Base-by-base conservation (phyloP, 2,888 invertebrate genomes). In the Notodonta dromedarius region DNA sequence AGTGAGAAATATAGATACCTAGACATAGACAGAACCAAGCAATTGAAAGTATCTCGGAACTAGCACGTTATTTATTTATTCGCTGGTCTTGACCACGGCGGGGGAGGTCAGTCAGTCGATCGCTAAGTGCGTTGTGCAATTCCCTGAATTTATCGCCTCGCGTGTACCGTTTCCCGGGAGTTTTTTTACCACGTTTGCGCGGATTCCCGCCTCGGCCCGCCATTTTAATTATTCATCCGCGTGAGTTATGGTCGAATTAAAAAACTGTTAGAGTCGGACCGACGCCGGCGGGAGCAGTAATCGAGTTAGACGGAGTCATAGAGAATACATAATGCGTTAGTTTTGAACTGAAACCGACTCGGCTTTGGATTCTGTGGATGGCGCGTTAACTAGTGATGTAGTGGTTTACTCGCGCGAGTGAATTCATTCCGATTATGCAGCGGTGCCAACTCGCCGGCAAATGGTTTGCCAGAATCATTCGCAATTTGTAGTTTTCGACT, bases 241-340 rank as follows among this genome's bases (percentile, higher is more conserved):
- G 86, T 94, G 93, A 94, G 94, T 94, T 94, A 94, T 94, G 93
- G 93, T 89, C 91, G 92, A 94, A 94, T 94, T 94, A 94, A 94
- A 94, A 94, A 94, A 94, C 93, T 94, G 94, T 94, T 93, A 93
- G 91, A 92, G 90, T 89, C 88, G 88, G 88, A 87, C 88, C 87
- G 89, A 35, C 56, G 88, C 90, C 89, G 88, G 82, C 87, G 88
- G 88, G 89, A 82, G 77, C 79, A 70, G 88, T 93, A 93, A 93
- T 93, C 89, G 85, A 90, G 89, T 93, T 93, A 93, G 86, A 85
- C 83, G 84, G 83, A 89, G 82, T 86, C 89, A 88, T 91, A 88
- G 87, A 89, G 91, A 91, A 92, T 91, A 87, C 87, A 80, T 89
- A 90, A 92, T 91, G 86, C 63, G 70, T 63, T 75, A 76, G 74